phyloP scores from a whole-genome alignment of 92 coral and sea anemone genomes.

The Virgularia gustaviana region DNA sequence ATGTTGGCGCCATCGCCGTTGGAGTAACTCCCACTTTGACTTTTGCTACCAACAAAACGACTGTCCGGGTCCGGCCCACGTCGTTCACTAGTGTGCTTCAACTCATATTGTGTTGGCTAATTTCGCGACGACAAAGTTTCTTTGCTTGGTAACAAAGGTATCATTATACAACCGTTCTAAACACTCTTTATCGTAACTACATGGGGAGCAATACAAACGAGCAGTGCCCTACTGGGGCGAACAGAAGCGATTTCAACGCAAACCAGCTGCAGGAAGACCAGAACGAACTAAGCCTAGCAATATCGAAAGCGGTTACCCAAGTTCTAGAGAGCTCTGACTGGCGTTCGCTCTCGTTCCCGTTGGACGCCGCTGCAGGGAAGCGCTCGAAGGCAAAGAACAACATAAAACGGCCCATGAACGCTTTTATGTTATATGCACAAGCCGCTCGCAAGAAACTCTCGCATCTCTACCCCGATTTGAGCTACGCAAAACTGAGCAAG shows the following conservation, averaged over 20 bases:
- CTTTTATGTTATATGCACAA: conserved; percentile 99
- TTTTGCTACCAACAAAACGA: no score
- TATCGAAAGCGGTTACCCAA: conserved; percentile 90
- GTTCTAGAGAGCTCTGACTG: conserved; percentile 97
- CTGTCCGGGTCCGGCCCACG: neutral
- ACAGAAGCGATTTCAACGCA: no score
- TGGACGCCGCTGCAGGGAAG: conserved; percentile 88
- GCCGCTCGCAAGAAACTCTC: conserved; percentile 96
- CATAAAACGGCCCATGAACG: conserved; percentile 97
- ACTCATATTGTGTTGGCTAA: conserved; percentile 20
- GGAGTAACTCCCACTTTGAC: no score
- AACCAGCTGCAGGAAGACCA: conserved; percentile 12
- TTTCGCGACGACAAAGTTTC: conserved; percentile 35
- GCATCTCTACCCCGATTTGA: conserved; percentile 90
- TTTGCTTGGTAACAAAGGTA: conserved; percentile 16
- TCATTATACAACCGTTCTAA: neutral
- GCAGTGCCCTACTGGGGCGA: neutral
- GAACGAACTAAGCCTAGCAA: conserved; percentile 71
- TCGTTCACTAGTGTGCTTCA: neutral
- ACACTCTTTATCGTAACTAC: conserved; percentile 3
- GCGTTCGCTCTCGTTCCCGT: conserved; percentile 92
- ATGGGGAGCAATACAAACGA: conserved; percentile 31
- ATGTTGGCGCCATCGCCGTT: neutral
- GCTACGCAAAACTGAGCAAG: conserved; percentile 96
- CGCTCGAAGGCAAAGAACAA: conserved; percentile 74